phyloP scores from a whole-genome alignment of 2,113 vertebrate species.

The Protomyctophum bolini region DNA sequence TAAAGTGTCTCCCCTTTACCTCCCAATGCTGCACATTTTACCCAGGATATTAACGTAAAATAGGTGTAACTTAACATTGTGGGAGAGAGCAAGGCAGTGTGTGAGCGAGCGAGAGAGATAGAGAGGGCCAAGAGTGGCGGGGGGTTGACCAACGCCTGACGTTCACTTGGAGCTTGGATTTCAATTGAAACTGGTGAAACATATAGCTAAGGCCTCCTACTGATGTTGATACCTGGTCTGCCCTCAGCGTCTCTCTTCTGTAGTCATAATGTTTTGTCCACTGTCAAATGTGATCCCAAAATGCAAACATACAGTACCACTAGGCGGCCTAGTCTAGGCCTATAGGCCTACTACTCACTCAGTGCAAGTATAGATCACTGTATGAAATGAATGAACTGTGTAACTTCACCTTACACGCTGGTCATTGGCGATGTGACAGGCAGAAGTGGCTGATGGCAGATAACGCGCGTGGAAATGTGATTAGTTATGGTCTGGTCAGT shows the following conservation, averaged over 20 bases:
- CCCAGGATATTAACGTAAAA: too few species aligned
- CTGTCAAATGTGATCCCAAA: neutral
- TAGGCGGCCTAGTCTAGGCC: neutral
- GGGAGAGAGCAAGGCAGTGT: too few species aligned
- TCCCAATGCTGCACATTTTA: too few species aligned
- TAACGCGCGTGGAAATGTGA: slow-evolving; percentile 10
- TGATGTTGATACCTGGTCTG: neutral
- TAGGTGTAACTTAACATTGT: too few species aligned
- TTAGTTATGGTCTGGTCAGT: slow-evolving; percentile 11
- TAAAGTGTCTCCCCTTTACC: too few species aligned
- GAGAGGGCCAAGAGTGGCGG: too few species aligned
- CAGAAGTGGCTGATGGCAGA: slow-evolving; percentile 45
- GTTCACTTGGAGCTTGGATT: neutral
- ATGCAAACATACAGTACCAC: neutral
- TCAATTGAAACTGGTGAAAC: too few species aligned
- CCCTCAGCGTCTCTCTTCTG: neutral
- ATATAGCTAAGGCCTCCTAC: too few species aligned
- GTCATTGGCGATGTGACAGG: slow-evolving; percentile 16
- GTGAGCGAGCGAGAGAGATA: too few species aligned
- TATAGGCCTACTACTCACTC: neutral
- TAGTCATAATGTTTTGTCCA: neutral
- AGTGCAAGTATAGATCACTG: neutral
- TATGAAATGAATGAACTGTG: neutral
- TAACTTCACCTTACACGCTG: slow-evolving; percentile 6
- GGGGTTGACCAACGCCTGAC: too few species aligned